Percentiles rank a stretch among this genome's conserved stretches.
These are phyloP conservation scores for Heliothis peltigera DNA, from an alignment of 2,888 invertebrate species.

Conservation along the genomic window DNA sequence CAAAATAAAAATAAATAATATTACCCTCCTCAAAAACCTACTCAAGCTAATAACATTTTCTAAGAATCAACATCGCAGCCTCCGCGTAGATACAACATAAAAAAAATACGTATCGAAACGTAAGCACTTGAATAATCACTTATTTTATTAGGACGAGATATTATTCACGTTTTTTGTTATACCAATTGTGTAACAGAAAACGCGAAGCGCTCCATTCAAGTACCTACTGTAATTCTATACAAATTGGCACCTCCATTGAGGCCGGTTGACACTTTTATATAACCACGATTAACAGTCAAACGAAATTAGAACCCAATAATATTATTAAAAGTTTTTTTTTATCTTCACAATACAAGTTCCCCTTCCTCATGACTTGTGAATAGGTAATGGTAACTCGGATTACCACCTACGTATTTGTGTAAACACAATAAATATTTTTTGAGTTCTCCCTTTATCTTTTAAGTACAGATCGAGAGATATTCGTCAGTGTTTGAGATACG, in stretches of 20 bases:
- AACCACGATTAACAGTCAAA: constrained; percentile 87
- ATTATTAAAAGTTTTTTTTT: constrained; percentile 81
- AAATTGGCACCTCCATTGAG: constrained; percentile 87
- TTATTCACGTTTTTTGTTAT: constrained; percentile 73
- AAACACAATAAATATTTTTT: constrained; percentile 89
- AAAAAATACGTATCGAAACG: constrained; percentile 61
- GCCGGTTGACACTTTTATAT: constrained; percentile 87
- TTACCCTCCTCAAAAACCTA: constrained; percentile 49
- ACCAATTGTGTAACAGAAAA: constrained; percentile 80
- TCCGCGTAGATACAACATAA: constrained; percentile 24
- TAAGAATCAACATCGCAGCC: constrained; percentile 37
- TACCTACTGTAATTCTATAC: constrained; percentile 79
- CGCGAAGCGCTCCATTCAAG: constrained; percentile 75
- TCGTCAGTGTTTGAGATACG: constrained; percentile 70
- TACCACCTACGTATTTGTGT: constrained; percentile 89
- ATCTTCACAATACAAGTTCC: constrained; percentile 70
- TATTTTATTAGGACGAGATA: constrained; percentile 76
- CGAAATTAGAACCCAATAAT: constrained; percentile 90
- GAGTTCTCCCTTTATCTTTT: constrained; percentile 75
- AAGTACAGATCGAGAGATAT: constrained; percentile 76
- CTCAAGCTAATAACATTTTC: constrained; percentile 64
- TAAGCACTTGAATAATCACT: constrained; percentile 77
- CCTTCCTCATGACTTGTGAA: constrained; percentile 76
- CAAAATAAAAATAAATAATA: constrained; percentile 23
- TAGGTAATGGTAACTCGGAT: constrained; percentile 79